Evolutionary conservation across 2,113 vertebrate species (phyloP).

Genomic region (Progne subis): DNA sequence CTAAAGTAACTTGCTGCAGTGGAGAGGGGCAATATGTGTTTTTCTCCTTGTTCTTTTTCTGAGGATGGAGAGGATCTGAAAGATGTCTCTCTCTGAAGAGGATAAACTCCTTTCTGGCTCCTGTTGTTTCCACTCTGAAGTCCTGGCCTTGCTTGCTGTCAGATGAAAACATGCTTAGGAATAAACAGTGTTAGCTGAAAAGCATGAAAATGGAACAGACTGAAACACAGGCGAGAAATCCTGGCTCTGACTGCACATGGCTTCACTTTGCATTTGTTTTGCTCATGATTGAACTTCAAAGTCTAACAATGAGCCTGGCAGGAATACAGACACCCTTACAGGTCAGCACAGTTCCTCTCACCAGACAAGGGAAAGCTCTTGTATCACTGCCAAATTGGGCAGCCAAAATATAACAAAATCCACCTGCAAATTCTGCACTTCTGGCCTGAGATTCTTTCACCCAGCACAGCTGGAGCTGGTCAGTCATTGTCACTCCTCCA

Average conservation of each 20-base stretch:
- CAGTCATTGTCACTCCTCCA: neutral
- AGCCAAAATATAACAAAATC: neutral
- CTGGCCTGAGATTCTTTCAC: neutral
- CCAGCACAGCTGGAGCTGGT: accelerated
- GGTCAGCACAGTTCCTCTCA: neutral
- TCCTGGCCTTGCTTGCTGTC: neutral
- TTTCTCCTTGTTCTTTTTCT: neutral
- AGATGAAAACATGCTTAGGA: neutral
- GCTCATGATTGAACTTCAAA: constrained; percentile 4
- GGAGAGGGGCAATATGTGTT: neutral
- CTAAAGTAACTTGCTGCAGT: neutral
- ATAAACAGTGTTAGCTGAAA: neutral
- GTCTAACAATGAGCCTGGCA: neutral
- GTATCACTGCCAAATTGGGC: accelerated
- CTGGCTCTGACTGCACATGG: neutral
- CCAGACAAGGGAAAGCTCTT: neutral
- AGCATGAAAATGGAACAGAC: neutral
- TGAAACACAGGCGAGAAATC: neutral
- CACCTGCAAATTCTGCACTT: neutral
- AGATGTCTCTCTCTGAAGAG: neutral
- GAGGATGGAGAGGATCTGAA: neutral
- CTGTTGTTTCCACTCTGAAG: neutral
- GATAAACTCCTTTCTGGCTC: neutral
- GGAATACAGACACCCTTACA: neutral
- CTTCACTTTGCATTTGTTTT: neutral